Evolutionary conservation across 2,113 vertebrate genomes (phyloP).

Genomic region (Lepus europaeus): DNA sequence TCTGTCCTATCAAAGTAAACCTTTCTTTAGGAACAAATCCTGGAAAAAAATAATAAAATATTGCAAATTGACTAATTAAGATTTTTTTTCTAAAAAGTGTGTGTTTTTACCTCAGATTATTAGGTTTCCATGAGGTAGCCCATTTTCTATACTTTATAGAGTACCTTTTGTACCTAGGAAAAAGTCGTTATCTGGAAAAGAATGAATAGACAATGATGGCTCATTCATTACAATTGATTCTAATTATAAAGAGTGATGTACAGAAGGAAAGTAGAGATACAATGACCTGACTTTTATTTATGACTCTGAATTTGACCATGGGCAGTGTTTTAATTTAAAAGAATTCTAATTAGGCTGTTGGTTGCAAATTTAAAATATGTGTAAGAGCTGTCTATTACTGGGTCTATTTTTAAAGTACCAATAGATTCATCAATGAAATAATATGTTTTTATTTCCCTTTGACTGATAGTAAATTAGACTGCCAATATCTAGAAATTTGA

Average conservation of each 20-base stretch:
- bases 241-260: neutral
- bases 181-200: slow-evolving; percentile 61
- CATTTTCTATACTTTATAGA: slow-evolving; percentile 80
- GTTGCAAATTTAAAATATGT: neutral
- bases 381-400: neutral
- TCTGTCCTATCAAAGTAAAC: neutral
- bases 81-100: slow-evolving; percentile 26
- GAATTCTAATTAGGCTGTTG: neutral
- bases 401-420: slow-evolving; percentile 15
- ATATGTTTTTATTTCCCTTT: neutral
- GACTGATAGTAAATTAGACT: neutral
- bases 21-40: slow-evolving; percentile 53
- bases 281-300: slow-evolving; percentile 77
- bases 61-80: slow-evolving; percentile 34
- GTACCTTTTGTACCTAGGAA: slow-evolving; percentile 71
- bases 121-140: slow-evolving; percentile 79
- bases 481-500: neutral
- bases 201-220: slow-evolving; percentile 63
- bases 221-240: slow-evolving; percentile 69
- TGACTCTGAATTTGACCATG: slow-evolving; percentile 56
- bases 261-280: slow-evolving; percentile 48
- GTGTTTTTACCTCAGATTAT: slow-evolving; percentile 76
- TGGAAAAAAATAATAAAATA: slow-evolving; percentile 38
- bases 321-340: neutral
- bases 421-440: neutral